Conservation (phyloP, 2,113 vertebrate genomes). For the Oplegnathus fasciatus region DNA sequence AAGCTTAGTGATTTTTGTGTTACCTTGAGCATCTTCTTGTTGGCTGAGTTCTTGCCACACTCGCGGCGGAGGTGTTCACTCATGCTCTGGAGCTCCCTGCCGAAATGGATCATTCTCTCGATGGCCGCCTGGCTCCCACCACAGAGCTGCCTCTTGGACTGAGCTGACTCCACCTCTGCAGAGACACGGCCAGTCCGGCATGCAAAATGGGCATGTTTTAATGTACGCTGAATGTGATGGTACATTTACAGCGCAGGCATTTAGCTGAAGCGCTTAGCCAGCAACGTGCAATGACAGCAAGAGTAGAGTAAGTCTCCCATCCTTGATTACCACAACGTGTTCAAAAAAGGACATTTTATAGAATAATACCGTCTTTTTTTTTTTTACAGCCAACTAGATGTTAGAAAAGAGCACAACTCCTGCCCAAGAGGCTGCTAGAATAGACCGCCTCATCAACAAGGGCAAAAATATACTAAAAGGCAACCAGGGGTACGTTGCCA, state of each 20-base stretch:
- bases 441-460: neutral
- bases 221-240: neutral
- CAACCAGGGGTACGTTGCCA: neutral
- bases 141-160: slow-evolving; percentile 94
- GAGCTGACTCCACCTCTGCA: slow-evolving; percentile 94
- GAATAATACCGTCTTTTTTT: neutral
- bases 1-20: neutral
- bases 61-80: slow-evolving; percentile 97
- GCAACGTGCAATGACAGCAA: neutral
- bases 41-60: slow-evolving; percentile 96
- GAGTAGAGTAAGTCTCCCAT: neutral
- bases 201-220: neutral
- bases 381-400: neutral
- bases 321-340: too few relatives aligned
- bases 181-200: neutral
- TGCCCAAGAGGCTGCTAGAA: neutral
- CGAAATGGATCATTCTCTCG: slow-evolving; percentile 99
- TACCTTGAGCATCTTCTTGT: slow-evolving; percentile 99
- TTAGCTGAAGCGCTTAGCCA: neutral
- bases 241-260: neutral
- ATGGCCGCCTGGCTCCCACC: slow-evolving; percentile 98
- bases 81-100: slow-evolving; percentile 97
- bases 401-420: neutral
- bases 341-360: neutral
- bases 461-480: neutral